Evolutionary conservation across 1,140 invertebrate genomes (phyloP), one percentile per base, ranked within the genome.

Genomic region (Lineus longissimus): DNA sequence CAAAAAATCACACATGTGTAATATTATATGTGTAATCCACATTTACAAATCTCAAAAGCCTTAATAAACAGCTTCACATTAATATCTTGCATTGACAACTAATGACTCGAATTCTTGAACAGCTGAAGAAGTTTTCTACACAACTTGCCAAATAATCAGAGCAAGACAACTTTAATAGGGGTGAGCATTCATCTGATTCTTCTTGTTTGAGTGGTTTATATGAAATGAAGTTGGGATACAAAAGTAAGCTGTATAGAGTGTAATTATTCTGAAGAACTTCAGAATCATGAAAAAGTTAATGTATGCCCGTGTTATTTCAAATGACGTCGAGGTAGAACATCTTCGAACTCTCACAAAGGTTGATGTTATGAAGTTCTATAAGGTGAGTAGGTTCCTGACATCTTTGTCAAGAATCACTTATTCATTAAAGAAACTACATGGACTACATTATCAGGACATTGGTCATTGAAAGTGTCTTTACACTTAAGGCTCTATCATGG

Each of bases 161-260:
- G 73, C 90, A 94, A 65, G 98, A 96, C 81, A 91, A 95, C 80
- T 98, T 98, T 82, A 91, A 95, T 73, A 85, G 94, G 70, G 80
- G 83, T 84, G 68, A 61, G 66, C 23, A n/a, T n/a, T n/a, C n/a
- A n/a, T 43, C 19, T 13, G 19, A 43, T 43, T 43, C 19, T 19
- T 43, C 19, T 19, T 13, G 40, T 43, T 43, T 43, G 11, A n/a
- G n/a, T n/a, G n/a, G n/a, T n/a, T n/a, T 51, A n/a, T n/a, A n/a
- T n/a, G n/a, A n/a, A n/a, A n/a, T n/a, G n/a, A n/a, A n/a, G n/a
- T n/a, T n/a, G n/a, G n/a, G n/a, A n/a, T n/a, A n/a, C n/a, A n/a
- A n/a, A n/a, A n/a, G n/a, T n/a, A n/a, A n/a, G n/a, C n/a, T n/a
- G n/a, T n/a, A n/a, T n/a, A n/a, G n/a, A n/a, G n/a, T n/a, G n/a